These are phyloP conservation scores for Stegana nigrithorax DNA, from an alignment of 2,888 invertebrate species.

Conservation along the genomic window DNA sequence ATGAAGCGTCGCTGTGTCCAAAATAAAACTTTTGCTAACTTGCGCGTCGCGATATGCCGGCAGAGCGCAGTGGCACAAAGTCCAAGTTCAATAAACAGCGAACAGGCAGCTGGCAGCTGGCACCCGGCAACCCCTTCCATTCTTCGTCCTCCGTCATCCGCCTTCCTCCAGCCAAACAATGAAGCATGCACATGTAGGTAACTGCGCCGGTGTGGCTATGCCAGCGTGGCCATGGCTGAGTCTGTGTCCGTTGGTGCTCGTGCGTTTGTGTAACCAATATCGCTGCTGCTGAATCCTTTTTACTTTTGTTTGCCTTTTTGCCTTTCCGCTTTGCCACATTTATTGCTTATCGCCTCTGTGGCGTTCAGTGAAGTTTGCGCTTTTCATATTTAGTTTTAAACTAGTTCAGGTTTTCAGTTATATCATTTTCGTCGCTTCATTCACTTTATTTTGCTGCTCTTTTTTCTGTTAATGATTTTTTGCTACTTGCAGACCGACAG, in stretches of 20 bases:
- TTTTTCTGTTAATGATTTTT: not conserved
- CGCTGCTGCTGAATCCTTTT: slow-evolving; percentile 9
- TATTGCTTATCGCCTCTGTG: not conserved
- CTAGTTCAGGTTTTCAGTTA: slow-evolving; percentile 4
- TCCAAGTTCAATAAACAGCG: slow-evolving; percentile 49
- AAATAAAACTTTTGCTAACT: no score
- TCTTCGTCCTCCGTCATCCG: no score
- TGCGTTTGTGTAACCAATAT: slow-evolving; percentile 30
- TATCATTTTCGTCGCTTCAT: no score
- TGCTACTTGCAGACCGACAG: not conserved
- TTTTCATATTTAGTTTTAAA: slow-evolving; percentile 11
- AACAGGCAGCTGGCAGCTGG: no score
- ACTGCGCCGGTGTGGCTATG: not conserved
- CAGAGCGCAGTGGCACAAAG: slow-evolving; percentile 39
- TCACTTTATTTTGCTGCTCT: not conserved
- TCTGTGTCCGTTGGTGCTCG: no score
- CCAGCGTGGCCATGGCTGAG: no score
- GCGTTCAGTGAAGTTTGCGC: not conserved
- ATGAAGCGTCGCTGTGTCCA: no score
- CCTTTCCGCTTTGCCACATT: not conserved
- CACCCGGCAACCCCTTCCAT: no score
- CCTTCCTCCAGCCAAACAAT: no score
- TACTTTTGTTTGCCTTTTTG: not conserved
- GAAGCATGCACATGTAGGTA: no score
- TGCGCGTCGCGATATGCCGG: no score